phyloP scores from a whole-genome alignment of 2,797 vertebrate species.

The Crenuchus spilurus region DNA sequence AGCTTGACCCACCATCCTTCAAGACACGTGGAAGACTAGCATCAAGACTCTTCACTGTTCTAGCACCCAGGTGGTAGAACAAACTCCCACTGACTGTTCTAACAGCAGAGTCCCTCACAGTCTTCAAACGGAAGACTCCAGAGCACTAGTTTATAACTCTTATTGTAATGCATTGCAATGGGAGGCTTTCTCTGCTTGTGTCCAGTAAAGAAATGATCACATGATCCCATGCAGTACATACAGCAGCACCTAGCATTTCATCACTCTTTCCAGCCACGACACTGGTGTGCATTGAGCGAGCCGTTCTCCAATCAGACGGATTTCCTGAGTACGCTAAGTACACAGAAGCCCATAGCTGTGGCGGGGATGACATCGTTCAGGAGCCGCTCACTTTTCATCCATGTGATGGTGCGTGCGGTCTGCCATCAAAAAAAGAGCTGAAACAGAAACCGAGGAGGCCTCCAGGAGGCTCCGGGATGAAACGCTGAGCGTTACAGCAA shows the following conservation, averaged over 20 bases:
- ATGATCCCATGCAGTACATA: slow-evolving; percentile 8
- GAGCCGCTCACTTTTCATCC: slow-evolving; percentile 58
- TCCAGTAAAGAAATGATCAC: background rate
- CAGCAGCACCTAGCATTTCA: slow-evolving; percentile 18
- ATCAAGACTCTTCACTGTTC: too few relatives aligned
- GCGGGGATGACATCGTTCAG: slow-evolving; percentile 64
- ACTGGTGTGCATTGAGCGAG: slow-evolving; percentile 39
- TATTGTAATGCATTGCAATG: too few relatives aligned
- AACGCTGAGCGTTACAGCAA: slow-evolving; percentile 59
- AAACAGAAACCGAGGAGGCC: slow-evolving; percentile 54
- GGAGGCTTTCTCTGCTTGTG: too few relatives aligned
- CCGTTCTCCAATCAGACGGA: slow-evolving; percentile 33
- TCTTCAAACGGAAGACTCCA: too few relatives aligned
- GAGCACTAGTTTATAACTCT: too few relatives aligned
- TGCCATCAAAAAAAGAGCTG: slow-evolving; percentile 62
- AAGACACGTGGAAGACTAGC: too few relatives aligned
- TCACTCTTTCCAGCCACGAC: slow-evolving; percentile 49
- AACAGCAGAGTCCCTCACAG: too few relatives aligned
- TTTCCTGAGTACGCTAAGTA: slow-evolving; percentile 48
- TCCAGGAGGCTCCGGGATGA: slow-evolving; percentile 63
- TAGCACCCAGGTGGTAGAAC: too few relatives aligned
- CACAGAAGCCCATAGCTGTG: slow-evolving; percentile 60
- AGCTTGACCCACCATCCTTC: too few relatives aligned
- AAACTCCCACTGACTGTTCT: too few relatives aligned
- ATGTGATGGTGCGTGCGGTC: slow-evolving; percentile 66